A percentile compares a stretch with the other conserved stretches of the same genome.
These are phyloP conservation scores for Nothobranchius furzeri DNA, from an alignment of 2,113 vertebrate species.

Conservation along the genomic window DNA sequence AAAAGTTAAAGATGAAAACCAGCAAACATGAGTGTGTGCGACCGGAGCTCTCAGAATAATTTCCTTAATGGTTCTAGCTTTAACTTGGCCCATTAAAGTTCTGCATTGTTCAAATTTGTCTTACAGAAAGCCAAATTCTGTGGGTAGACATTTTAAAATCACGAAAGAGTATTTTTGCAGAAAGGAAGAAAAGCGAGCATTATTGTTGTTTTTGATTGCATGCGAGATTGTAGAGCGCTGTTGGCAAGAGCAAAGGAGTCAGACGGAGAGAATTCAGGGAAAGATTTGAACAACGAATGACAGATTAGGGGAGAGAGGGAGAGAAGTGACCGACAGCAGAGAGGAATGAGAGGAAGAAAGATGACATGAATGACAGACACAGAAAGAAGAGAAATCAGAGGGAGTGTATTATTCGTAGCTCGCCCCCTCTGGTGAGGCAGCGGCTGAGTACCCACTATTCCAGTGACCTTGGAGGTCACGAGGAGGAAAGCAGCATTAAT, in stretches of 20 bases:
- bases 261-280: conserved; percentile 14
- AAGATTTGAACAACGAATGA: conserved; percentile 54
- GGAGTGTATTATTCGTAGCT: conserved; percentile 66
- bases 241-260: conserved; percentile 46
- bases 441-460: conserved; percentile 70
- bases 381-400: conserved; percentile 50
- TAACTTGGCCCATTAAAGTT: no score
- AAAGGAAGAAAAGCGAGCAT: conserved; percentile 22
- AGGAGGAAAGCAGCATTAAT: conserved; percentile 78
- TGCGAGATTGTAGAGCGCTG: conserved; percentile 66
- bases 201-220: conserved; percentile 71
- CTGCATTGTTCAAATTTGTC: no score
- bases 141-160: neutral
- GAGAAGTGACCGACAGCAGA: conserved; percentile 20
- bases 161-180: neutral
- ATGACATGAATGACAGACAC: conserved; percentile 42
- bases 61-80: no score
- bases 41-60: no score
- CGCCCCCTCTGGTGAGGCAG: conserved; percentile 51
- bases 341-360: conserved; percentile 2
- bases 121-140: neutral
- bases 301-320: conserved; percentile 43
- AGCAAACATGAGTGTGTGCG: no score
- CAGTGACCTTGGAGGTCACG: conserved; percentile 77
- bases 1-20: no score